phyloP scores from a whole-genome alignment of 1,140 invertebrate genomes.

The Leptopilina boulardi region DNA sequence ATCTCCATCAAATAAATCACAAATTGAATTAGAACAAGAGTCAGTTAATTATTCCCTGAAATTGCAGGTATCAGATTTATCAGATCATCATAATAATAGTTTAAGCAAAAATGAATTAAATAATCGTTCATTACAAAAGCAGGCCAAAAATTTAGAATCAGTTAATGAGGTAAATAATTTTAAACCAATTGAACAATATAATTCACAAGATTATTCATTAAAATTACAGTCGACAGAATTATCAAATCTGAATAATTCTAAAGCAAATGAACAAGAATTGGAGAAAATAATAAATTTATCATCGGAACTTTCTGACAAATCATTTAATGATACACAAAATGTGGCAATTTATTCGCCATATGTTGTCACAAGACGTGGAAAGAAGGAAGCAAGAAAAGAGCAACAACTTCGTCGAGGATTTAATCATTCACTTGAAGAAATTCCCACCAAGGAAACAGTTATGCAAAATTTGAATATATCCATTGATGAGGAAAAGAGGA shows the following conservation, averaged over 20 bases:
- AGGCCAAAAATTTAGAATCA: no score
- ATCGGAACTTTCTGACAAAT: conserved; percentile 34
- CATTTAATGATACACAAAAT: conserved; percentile 21
- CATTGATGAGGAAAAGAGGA: conserved; percentile 70
- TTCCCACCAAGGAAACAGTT: conserved; percentile 69
- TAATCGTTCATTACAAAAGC: neutral
- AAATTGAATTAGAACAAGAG: neutral
- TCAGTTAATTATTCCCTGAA: neutral
- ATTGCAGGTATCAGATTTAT: neutral
- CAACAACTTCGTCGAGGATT: conserved; percentile 68
- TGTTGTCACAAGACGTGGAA: conserved; percentile 69
- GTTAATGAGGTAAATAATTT: no score
- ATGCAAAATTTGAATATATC: conserved; percentile 69
- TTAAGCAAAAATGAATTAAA: neutral
- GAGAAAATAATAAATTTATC: conserved; percentile 23
- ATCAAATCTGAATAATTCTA: neutral
- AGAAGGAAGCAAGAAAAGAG: conserved; percentile 73
- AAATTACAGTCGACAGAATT: neutral
- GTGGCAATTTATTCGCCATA: conserved; percentile 63
- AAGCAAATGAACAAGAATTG: neutral
- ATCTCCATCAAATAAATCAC: neutral
- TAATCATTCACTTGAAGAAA: conserved; percentile 49
- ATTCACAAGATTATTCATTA: no score
- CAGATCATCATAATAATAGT: neutral
- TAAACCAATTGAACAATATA: no score